phyloP scores from a whole-genome alignment of 2,888 invertebrate species.

The Carterocephalus palaemon region DNA sequence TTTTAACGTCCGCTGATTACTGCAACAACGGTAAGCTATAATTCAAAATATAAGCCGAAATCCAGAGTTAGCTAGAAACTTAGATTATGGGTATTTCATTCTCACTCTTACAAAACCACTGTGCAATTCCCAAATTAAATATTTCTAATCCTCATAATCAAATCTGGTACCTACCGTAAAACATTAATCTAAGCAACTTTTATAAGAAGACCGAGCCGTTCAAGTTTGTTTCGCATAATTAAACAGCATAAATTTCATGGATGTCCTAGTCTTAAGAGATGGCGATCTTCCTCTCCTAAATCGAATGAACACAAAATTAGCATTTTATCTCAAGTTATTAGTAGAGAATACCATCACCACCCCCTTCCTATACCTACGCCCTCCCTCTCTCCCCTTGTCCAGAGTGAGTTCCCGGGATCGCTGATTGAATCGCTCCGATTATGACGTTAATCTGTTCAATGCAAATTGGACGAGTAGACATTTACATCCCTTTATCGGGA shows the following conservation, averaged over 20 bases:
- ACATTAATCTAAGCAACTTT: slow-evolving; percentile 6
- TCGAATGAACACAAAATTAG: slow-evolving; percentile 78
- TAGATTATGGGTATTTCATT: no score
- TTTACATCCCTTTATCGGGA: slow-evolving; percentile 75
- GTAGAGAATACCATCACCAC: slow-evolving; percentile 52
- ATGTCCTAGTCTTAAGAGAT: slow-evolving; percentile 19
- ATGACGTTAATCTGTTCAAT: slow-evolving; percentile 79
- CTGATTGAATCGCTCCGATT: slow-evolving; percentile 77
- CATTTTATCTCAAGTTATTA: slow-evolving; percentile 77
- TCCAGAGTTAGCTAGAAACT: slow-evolving; percentile 6
- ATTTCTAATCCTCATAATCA: no score
- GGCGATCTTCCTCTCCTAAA: slow-evolving; percentile 58
- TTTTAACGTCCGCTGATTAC: slow-evolving; percentile 17
- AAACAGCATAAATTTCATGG: slow-evolving; percentile 22
- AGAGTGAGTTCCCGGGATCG: slow-evolving; percentile 62
- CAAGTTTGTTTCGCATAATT: slow-evolving; percentile 19
- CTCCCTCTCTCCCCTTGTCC: slow-evolving; percentile 40
- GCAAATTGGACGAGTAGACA: slow-evolving; percentile 76
- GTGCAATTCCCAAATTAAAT: no score
- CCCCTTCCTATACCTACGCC: slow-evolving; percentile 24
- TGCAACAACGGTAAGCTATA: slow-evolving; percentile 7
- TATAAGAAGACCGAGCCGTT: slow-evolving; percentile 9
- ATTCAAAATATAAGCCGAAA: neutral
- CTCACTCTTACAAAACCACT: no score
- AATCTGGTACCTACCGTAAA: no score